Conservation (phyloP, 2,797 vertebrate genomes). For the Coregonus suidteri region DNA sequence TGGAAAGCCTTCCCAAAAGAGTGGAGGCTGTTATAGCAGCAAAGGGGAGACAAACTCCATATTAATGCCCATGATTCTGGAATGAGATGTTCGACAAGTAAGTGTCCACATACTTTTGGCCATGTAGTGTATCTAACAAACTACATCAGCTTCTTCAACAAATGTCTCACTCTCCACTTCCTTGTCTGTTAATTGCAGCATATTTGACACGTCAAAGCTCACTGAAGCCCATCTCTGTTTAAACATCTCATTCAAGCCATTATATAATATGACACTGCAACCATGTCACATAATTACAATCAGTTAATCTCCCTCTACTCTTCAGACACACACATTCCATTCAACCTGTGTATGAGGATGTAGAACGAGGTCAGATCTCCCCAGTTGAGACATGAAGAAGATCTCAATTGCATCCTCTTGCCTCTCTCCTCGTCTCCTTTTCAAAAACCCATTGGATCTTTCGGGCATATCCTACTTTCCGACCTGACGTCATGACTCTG, state of each 20-base stretch:
- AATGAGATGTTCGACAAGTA: too few relatives aligned
- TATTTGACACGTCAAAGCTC: not conserved
- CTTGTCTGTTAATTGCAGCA: not conserved
- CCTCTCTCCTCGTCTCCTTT: not conserved
- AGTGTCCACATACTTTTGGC: too few relatives aligned
- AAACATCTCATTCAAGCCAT: not conserved
- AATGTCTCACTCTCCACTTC: not conserved
- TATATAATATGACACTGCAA: not conserved
- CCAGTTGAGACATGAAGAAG: constrained; percentile 46
- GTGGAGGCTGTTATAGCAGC: too few relatives aligned
- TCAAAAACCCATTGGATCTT: not conserved
- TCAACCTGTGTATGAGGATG: constrained; percentile 45
- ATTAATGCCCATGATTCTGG: too few relatives aligned
- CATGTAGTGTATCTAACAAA: not conserved
- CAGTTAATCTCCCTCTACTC: not conserved
- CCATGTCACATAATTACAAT: not conserved
- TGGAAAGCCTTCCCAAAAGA: too few relatives aligned
- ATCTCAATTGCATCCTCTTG: too few relatives aligned
- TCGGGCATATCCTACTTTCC: too few relatives aligned
- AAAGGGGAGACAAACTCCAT: too few relatives aligned
- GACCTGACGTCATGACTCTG: not conserved
- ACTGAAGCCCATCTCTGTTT: not conserved
- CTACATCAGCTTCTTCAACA: not conserved
- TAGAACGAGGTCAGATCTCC: constrained; percentile 58
- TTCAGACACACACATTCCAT: constrained; percentile 26